Evolutionary conservation across 2,888 invertebrate genomes (phyloP).

Genomic region (Phaonia tiefii): DNA sequence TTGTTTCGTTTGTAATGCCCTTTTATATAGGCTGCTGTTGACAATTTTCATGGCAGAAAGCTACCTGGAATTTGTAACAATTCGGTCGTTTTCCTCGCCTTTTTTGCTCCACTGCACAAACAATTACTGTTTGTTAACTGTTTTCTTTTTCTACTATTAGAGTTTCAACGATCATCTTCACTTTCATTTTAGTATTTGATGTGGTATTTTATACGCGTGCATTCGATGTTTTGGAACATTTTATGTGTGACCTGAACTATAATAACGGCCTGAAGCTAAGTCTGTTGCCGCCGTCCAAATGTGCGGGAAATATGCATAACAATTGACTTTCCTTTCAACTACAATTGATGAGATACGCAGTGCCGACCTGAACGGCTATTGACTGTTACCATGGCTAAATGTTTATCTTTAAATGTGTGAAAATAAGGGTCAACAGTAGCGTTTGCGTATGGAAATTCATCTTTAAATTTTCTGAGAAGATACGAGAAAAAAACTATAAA

Average conservation of each 20-base stretch:
- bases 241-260: conserved; percentile 58
- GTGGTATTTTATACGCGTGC: background rate
- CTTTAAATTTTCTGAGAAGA: background rate
- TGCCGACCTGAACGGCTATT: background rate
- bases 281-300: conserved; percentile 18
- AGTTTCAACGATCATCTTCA: conserved; percentile 53
- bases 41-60: conserved; percentile 13
- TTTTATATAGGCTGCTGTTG: conserved; percentile 23
- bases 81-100: background rate
- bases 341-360: conserved; percentile 28
- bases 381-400: conserved; percentile 12
- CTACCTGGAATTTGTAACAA: conserved; percentile 52
- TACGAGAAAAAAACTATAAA: background rate
- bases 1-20: conserved; percentile 48
- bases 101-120: conserved; percentile 2
- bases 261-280: conserved; percentile 20
- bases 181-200: conserved; percentile 52
- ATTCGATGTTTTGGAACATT: conserved; percentile 25
- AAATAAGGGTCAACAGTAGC: conserved; percentile 19
- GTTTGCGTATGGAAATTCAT: background rate
- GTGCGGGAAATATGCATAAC: conserved; percentile 52
- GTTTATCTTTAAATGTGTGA: conserved; percentile 1
- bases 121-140: conserved; percentile 41
- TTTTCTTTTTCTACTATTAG: conserved; percentile 18
- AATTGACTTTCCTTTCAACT: conserved; percentile 53